phyloP scores from a whole-genome alignment of 2,797 vertebrate species.

The Cirrhinus mrigala region DNA sequence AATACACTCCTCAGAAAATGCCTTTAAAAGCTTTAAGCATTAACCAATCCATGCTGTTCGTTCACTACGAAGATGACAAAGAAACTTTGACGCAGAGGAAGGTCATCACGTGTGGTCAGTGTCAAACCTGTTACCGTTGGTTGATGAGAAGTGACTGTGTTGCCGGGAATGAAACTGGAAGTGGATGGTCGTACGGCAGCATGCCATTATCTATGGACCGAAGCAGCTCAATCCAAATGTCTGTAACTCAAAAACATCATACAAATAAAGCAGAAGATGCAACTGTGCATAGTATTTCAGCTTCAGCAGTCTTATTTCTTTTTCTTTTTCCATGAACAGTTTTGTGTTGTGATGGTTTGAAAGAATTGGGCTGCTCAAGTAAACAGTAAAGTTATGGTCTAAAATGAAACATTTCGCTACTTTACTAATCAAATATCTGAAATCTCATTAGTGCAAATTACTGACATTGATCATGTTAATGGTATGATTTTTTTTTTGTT shows the following conservation, averaged over 20 bases:
- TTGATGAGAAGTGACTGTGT: constrained; percentile 22
- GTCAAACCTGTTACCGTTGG: neutral
- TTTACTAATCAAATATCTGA: neutral
- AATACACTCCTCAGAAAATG: constrained; percentile 46
- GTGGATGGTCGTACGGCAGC: constrained; percentile 48
- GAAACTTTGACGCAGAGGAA: neutral
- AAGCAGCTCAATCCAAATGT: constrained; percentile 48
- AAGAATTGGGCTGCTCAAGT: neutral
- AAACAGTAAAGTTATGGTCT: neutral
- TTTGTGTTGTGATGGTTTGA: neutral
- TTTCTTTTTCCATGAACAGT: neutral
- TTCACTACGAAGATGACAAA: neutral
- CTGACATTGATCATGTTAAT: neutral
- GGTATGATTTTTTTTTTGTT: too few species aligned
- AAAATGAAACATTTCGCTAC: neutral
- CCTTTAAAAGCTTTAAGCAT: constrained; percentile 48
- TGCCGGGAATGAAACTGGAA: constrained; percentile 61
- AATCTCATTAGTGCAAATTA: neutral
- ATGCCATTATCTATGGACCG: constrained; percentile 46
- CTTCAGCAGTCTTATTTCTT: neutral
- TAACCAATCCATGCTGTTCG: constrained; percentile 30
- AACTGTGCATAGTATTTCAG: constrained; percentile 50
- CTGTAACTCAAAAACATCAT: constrained; percentile 54
- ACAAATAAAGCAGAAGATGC: constrained; percentile 58
- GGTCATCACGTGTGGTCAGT: neutral